These are phyloP conservation scores for Apodemia zela DNA, from an alignment of 2,888 invertebrate species.

Conservation along the genomic window DNA sequence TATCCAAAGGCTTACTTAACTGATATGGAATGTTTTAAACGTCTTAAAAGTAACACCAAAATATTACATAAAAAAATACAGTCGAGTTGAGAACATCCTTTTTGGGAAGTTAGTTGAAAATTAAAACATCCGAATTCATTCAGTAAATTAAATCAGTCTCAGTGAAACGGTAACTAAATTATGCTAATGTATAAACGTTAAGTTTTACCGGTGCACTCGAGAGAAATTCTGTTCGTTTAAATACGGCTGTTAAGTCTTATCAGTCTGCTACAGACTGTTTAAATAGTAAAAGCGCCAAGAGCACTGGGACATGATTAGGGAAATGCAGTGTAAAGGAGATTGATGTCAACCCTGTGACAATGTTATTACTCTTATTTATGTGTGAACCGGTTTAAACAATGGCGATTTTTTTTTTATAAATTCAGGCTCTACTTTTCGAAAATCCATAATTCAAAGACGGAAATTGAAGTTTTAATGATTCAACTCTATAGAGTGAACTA, in stretches of 20 bases:
- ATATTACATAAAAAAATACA: too few relatives aligned
- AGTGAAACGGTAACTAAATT: slow-evolving; percentile 5
- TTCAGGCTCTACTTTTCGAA: too few relatives aligned
- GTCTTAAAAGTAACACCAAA: too few relatives aligned
- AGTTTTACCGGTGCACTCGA: not conserved
- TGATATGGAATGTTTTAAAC: too few relatives aligned
- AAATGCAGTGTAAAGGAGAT: slow-evolving; percentile 7
- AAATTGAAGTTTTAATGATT: too few relatives aligned
- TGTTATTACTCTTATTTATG: not conserved
- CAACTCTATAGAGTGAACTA: too few relatives aligned
- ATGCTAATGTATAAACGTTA: not conserved
- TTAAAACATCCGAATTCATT: too few relatives aligned
- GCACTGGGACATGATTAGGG: not conserved
- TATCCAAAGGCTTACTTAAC: too few relatives aligned
- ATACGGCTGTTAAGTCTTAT: slow-evolving; percentile 7
- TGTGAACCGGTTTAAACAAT: not conserved
- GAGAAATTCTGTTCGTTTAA: slow-evolving; percentile 9
- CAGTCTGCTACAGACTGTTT: slow-evolving; percentile 4
- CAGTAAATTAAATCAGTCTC: slow-evolving; percentile 2
- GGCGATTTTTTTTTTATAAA: too few relatives aligned
- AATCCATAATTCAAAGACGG: too few relatives aligned
- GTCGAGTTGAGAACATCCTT: too few relatives aligned
- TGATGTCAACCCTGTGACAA: slow-evolving; percentile 4
- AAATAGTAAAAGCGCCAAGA: slow-evolving; percentile 1
- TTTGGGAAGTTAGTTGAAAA: too few relatives aligned